These are phyloP conservation scores for Tragelaphus strepsiceros DNA, from an alignment of 2,113 vertebrate genomes.

Conservation along the genomic window DNA sequence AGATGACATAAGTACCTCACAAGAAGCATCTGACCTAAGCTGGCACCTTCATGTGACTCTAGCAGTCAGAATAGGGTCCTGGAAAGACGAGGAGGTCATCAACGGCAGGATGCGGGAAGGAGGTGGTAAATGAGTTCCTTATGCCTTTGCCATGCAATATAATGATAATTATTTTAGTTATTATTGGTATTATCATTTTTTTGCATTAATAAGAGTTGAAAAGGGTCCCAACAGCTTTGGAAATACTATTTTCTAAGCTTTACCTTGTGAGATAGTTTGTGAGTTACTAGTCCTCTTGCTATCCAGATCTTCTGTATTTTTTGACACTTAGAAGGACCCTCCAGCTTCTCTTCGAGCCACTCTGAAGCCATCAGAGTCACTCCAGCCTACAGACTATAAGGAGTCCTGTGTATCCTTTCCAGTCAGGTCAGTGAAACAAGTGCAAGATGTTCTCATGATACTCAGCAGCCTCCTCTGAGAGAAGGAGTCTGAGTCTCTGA, in stretches of 20 bases:
- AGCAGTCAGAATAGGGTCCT: no score
- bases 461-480: no score
- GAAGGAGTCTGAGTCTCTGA: neutral
- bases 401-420: accelerated
- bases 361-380: accelerated
- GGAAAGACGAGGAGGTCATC: neutral
- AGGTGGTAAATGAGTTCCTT: no score
- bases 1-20: neutral
- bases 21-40: neutral
- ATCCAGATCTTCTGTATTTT: neutral
- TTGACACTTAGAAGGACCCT: neutral
- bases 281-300: neutral
- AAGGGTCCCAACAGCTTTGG: neutral
- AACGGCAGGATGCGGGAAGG: accelerated
- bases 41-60: accelerated
- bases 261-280: neutral
- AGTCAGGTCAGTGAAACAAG: neutral
- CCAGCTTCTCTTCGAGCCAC: neutral
- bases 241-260: neutral
- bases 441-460: neutral
- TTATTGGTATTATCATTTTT: neutral
- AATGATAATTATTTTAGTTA: neutral
- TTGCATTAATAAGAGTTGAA: neutral
- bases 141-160: neutral
- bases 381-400: neutral